Evolutionary conservation across 2,888 invertebrate genomes (phyloP).

Genomic region (Esperia sulphurella): DNA sequence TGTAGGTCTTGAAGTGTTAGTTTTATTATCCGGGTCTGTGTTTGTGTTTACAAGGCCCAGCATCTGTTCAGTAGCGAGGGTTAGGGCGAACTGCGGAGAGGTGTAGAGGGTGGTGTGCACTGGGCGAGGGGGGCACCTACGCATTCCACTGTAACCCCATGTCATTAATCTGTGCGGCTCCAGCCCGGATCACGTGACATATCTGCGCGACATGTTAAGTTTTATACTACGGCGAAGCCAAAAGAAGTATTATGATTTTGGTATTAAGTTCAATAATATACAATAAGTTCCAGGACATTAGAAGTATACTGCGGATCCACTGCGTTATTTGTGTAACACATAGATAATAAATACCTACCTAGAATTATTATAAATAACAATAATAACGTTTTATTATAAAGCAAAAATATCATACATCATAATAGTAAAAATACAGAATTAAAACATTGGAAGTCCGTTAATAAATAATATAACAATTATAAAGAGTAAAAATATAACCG

Average conservation of each 20-base stretch:
- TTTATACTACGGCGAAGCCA: neutral
- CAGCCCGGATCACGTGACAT: neutral
- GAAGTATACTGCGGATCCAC: no score
- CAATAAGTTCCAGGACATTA: no score
- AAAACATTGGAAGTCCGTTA: no score
- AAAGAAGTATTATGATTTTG: neutral
- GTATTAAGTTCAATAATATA: no score
- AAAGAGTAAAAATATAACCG: no score
- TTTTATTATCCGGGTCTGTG: slow-evolving; percentile 34
- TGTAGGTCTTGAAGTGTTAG: slow-evolving; percentile 10
- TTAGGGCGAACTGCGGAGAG: slow-evolving; percentile 14
- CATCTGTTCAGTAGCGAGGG: slow-evolving; percentile 40
- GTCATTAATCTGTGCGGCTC: slow-evolving; percentile 36
- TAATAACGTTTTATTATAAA: no score
- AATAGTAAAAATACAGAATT: no score
- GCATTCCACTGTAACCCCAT: slow-evolving; percentile 29
- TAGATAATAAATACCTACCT: no score
- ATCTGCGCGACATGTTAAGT: neutral
- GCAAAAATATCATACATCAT: no score
- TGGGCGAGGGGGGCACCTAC: slow-evolving; percentile 22
- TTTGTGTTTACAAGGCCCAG: slow-evolving; percentile 51
- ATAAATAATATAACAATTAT: no score
- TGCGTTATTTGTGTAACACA: no score
- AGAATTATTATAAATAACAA: no score
- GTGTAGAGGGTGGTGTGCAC: slow-evolving; percentile 1